These are phyloP conservation scores for Ichneumoninae sp. DNA, from an alignment of 2,888 invertebrate species.

Conservation along the genomic window DNA sequence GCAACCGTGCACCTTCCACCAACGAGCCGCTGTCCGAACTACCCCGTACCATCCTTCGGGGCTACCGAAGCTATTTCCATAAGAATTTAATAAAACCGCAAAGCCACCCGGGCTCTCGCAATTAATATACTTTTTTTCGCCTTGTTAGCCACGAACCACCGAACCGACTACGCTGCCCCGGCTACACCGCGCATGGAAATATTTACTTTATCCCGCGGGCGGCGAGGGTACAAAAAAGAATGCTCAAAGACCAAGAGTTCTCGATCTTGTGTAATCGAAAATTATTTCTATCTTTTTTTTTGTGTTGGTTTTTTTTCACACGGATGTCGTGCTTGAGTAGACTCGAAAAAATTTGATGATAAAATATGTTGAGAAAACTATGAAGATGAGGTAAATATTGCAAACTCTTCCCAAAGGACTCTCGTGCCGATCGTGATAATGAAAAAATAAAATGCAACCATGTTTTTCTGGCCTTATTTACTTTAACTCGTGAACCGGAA, in stretches of 20 bases:
- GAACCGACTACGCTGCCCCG: not conserved
- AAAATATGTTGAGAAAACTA: not conserved
- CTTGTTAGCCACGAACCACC: slow-evolving; percentile 66
- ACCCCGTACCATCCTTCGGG: slow-evolving; percentile 16
- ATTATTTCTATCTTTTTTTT: not conserved
- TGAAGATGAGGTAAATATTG: too few species aligned
- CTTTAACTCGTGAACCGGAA: not conserved
- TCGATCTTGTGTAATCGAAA: not conserved
- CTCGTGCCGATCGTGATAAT: too few species aligned
- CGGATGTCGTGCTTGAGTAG: too few species aligned
- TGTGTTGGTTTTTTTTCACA: not conserved
- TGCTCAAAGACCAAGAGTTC: slow-evolving; percentile 1
- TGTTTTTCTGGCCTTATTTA: not conserved
- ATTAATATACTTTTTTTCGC: slow-evolving; percentile 83
- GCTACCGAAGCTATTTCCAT: slow-evolving; percentile 79
- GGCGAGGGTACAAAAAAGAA: not conserved
- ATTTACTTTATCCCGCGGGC: not conserved
- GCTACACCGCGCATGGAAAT: not conserved
- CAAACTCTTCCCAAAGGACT: too few species aligned
- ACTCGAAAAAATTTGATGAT: not conserved
- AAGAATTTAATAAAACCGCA: slow-evolving; percentile 84
- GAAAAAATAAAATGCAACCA: too few species aligned
- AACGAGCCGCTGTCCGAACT: not conserved
- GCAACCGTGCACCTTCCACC: not conserved
- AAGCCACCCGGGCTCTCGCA: slow-evolving; percentile 77